Evolutionary conservation across 1,140 invertebrate genomes (phyloP).

Genomic region (Zaprionus inermis): DNA sequence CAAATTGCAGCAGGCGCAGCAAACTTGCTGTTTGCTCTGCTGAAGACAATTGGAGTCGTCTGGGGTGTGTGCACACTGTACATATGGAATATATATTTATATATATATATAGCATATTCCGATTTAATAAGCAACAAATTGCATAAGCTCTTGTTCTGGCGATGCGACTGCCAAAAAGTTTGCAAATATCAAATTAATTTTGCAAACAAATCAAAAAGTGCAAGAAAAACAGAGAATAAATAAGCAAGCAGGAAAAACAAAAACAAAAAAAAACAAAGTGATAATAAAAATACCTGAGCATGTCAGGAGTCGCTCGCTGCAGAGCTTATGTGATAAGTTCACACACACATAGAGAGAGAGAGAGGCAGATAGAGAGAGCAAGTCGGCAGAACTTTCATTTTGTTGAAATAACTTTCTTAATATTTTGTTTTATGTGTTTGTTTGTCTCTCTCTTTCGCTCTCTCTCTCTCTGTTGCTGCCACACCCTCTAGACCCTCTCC

Average conservation of each 20-base stretch:
- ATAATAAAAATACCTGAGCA: conserved; percentile 45
- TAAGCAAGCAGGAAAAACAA: conserved; percentile 9
- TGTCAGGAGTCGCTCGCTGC: too few relatives aligned
- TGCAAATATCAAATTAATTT: conserved; percentile 36
- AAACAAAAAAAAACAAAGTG: conserved; percentile 21
- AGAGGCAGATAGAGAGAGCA: conserved; percentile 7
- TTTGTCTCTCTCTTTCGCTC: neutral
- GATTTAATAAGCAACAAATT: conserved; percentile 33
- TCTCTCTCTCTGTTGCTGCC: neutral
- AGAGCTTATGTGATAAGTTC: conserved; percentile 32
- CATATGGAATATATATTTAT: neutral
- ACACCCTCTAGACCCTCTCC: neutral
- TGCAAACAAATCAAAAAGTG: conserved; percentile 44
- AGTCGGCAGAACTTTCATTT: conserved; percentile 62
- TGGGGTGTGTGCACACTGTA: neutral
- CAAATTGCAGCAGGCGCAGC: neutral
- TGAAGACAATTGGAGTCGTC: conserved; percentile 1
- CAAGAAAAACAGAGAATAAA: conserved; percentile 11
- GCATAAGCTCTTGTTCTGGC: conserved; percentile 1
- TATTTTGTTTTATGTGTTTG: conserved; percentile 66
- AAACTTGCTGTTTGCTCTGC: neutral
- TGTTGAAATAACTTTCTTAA: conserved; percentile 73
- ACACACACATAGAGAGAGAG: conserved; percentile 14
- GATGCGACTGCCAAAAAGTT: conserved; percentile 32
- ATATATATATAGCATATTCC: neutral